A percentile compares a stretch with the other conserved stretches of the same genome.
These are phyloP conservation scores for Brachyhypopomus gauderio DNA, from an alignment of 2,113 vertebrate genomes.

Conservation along the genomic window DNA sequence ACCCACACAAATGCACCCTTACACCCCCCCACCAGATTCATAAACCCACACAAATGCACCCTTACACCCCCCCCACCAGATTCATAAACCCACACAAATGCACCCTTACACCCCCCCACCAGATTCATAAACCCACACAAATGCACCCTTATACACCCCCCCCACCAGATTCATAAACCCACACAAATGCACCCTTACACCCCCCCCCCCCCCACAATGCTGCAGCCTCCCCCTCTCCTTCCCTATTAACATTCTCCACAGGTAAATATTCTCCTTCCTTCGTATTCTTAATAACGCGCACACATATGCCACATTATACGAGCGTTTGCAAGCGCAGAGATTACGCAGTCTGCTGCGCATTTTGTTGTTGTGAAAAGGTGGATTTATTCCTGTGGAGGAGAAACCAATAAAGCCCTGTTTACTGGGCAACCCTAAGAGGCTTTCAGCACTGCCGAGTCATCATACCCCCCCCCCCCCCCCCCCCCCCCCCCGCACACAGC, in stretches of 20 bases:
- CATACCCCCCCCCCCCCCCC: conserved; percentile 32
- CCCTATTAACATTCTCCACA: conserved; percentile 8
- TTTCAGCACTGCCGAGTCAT: conserved; percentile 55
- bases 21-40: too few species aligned
- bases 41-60: too few species aligned
- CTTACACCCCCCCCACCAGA: too few species aligned
- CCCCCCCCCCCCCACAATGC: conserved; percentile 1
- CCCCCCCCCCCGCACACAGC: conserved; percentile 23
- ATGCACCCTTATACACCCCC: conserved; percentile 26
- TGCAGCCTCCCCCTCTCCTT: background rate
- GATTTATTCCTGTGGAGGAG: conserved; percentile 31
- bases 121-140: too few species aligned
- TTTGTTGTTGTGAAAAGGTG: conserved; percentile 34
- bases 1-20: too few species aligned
- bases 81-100: too few species aligned
- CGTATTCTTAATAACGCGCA: conserved; percentile 16
- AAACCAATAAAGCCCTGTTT: conserved; percentile 48
- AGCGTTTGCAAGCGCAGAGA: background rate
- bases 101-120: too few species aligned
- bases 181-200: conserved; percentile 7
- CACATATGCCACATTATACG: conserved; percentile 2
- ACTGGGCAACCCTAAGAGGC: conserved; percentile 50
- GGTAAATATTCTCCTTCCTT: background rate
- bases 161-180: conserved; percentile 10
- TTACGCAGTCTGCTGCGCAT: conserved; percentile 38